Conservation (phyloP, 2,888 invertebrate genomes). For the Hofmannophila pseudospretella region DNA sequence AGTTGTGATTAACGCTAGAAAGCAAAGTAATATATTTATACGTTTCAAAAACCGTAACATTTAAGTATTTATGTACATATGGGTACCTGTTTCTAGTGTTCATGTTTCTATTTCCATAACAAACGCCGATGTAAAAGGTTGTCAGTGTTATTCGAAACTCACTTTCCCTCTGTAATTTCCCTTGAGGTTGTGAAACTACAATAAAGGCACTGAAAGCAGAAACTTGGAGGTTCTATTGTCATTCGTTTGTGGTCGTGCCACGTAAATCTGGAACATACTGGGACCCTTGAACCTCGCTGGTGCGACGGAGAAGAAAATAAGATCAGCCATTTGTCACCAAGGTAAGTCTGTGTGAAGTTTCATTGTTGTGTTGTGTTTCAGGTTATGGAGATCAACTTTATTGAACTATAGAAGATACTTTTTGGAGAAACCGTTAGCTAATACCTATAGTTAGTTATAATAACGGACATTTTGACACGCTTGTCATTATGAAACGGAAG, state of each 20-base stretch:
- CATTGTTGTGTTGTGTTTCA: not conserved
- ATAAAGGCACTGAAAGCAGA: constrained; percentile 52
- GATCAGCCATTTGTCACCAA: constrained; percentile 1
- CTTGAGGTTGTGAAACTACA: constrained; percentile 67
- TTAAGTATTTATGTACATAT: constrained; percentile 34
- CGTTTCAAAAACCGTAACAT: constrained; percentile 34
- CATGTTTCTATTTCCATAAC: constrained; percentile 38
- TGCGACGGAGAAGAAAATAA: constrained; percentile 5
- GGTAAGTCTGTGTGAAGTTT: constrained; percentile 3
- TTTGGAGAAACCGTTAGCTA: no score
- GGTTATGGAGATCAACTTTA: no score
- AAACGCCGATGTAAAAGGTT: constrained; percentile 42
- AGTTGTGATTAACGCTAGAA: constrained; percentile 63
- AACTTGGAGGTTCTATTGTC: constrained; percentile 47
- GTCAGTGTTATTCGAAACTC: constrained; percentile 41
- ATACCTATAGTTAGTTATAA: no score
- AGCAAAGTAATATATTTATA: constrained; percentile 48
- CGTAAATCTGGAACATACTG: constrained; percentile 20
- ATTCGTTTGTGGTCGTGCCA: constrained; percentile 45
- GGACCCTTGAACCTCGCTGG: constrained; percentile 34
- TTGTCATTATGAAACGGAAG: no score
- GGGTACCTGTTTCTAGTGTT: constrained; percentile 37
- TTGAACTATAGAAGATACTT: no score
- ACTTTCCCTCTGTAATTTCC: constrained; percentile 55
- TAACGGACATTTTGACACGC: no score